Conservation (phyloP, 2,113 vertebrate genomes). For the Entelurus aequoreus region DNA sequence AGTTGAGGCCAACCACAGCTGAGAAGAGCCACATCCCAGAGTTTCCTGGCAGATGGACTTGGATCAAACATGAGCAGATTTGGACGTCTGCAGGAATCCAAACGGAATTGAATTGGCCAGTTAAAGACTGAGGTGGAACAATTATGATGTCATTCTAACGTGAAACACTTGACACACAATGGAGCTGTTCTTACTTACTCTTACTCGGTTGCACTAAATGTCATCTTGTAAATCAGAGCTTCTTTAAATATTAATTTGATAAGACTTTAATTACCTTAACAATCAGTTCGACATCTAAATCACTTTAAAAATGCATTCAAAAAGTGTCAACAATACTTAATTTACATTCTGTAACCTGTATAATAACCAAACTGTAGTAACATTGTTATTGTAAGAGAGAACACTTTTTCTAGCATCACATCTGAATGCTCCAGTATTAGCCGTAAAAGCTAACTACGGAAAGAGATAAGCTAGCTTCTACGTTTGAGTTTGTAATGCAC, state of each 20-base stretch:
- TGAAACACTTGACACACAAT: conserved; percentile 22
- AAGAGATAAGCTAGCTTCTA: no score
- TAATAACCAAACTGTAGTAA: no score
- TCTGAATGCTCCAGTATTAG: no score
- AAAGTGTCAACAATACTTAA: no score
- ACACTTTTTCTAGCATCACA: no score
- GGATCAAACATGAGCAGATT: conserved; percentile 37
- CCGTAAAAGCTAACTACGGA: no score
- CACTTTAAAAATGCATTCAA: no score
- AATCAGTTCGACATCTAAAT: no score
- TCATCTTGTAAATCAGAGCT: conserved; percentile 29
- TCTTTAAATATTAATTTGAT: background rate
- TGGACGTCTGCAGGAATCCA: conserved; percentile 14
- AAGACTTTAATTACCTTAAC: background rate
- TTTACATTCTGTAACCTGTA: no score
- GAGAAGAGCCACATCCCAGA: conserved; percentile 42
- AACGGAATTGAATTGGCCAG: conserved; percentile 19
- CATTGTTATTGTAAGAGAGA: no score
- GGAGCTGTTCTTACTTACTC: conserved; percentile 28
- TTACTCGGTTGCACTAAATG: conserved; percentile 33
- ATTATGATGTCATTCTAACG: conserved; percentile 18
- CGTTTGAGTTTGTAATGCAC: no score
- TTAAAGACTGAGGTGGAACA: conserved; percentile 32
- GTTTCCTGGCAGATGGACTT: conserved; percentile 30
- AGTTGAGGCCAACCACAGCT: conserved; percentile 48